Evolutionary conservation across 2,113 vertebrate genomes (phyloP).

Genomic region (Brachyhypopomus occidentalis): DNA sequence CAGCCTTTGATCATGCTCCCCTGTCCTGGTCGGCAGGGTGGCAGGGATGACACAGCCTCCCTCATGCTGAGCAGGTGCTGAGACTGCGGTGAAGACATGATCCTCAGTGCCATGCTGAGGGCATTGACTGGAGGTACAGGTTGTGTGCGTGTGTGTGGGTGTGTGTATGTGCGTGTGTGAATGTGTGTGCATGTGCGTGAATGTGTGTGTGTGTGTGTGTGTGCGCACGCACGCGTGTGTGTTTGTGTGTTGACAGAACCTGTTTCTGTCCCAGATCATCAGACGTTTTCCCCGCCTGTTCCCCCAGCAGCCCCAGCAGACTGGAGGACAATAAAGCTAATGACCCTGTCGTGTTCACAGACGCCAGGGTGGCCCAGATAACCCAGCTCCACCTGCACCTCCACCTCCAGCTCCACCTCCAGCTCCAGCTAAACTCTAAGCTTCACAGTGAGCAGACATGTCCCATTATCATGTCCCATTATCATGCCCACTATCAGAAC

Average conservation of each 20-base stretch:
- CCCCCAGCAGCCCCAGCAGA: conserved; percentile 27
- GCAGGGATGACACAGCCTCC: conserved; percentile 19
- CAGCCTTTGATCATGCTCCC: conserved; percentile 42
- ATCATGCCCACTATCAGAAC: conserved; percentile 3
- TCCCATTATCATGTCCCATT: conserved; percentile 32
- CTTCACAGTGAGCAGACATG: background rate
- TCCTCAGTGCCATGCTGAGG: too few species aligned
- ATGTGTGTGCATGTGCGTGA: background rate
- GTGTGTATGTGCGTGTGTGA: background rate
- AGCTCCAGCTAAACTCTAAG: background rate
- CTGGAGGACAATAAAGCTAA: conserved; percentile 23
- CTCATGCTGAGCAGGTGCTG: conserved; percentile 54
- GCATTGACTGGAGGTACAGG: too few species aligned
- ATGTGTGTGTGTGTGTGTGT: too few species aligned
- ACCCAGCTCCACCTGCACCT: background rate
- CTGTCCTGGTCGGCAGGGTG: conserved; percentile 72
- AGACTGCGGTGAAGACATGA: conserved; percentile 21
- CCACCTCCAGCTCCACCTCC: too few species aligned
- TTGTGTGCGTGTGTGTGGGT: conserved; percentile 9
- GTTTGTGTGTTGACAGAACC: background rate
- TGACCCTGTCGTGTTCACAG: background rate
- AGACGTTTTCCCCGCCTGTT: conserved; percentile 12
- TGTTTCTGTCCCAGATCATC: conserved; percentile 30
- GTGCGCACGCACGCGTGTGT: too few species aligned
- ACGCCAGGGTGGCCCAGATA: conserved; percentile 14